Conservation (phyloP, 2,888 invertebrate genomes). For the Rhingia rostrata region DNA sequence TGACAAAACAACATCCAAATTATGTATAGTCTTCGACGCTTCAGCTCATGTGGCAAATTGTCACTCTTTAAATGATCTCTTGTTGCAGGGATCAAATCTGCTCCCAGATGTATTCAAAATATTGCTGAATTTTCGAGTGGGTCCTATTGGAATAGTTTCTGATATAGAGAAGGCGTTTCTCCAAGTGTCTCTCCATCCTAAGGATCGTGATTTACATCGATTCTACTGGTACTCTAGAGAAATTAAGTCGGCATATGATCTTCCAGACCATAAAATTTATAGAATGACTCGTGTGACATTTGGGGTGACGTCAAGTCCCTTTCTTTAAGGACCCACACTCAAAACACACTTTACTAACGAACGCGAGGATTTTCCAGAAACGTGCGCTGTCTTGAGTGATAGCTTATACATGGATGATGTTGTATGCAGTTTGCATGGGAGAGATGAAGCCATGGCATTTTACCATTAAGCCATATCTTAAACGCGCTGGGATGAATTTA, state of each 20-base stretch:
- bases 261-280: constrained; percentile 3
- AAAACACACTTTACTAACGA: not conserved
- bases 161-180: constrained; percentile 35
- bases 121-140: not conserved
- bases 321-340: constrained; percentile 16
- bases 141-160: constrained; percentile 24
- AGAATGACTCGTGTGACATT: constrained; percentile 27
- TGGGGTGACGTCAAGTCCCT: constrained; percentile 28
- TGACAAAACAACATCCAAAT: constrained; percentile 14
- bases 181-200: constrained; percentile 7
- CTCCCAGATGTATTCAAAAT: too few relatives aligned
- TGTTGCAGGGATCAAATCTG: not conserved
- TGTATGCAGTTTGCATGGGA: not conserved
- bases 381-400: not conserved
- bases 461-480: constrained; percentile 7
- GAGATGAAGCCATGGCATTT: constrained; percentile 1
- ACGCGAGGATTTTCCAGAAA: not conserved
- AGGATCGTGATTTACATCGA: constrained; percentile 30
- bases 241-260: not conserved
- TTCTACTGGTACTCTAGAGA: constrained; percentile 32
- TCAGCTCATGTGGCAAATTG: too few relatives aligned
- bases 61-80: not conserved
- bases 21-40: constrained; percentile 6
- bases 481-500: constrained; percentile 10
- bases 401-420: constrained; percentile 28